phyloP scores from a whole-genome alignment of 2,888 invertebrate species.

The Amphipoea lucens region DNA sequence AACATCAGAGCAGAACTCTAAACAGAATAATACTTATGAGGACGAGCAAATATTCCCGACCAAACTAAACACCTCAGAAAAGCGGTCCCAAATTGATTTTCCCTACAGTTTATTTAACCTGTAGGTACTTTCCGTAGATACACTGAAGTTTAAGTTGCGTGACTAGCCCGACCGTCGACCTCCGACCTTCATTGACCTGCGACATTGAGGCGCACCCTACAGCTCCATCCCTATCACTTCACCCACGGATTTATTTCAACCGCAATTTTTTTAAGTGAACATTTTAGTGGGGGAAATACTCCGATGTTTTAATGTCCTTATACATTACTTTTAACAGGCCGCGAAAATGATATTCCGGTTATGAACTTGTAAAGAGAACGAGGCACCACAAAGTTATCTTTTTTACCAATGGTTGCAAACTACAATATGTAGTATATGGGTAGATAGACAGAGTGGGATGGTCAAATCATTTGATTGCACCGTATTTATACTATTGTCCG shows the following conservation, averaged over 20 bases:
- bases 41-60: constrained; percentile 22
- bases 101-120: constrained; percentile 58
- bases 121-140: constrained; percentile 61
- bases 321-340: not conserved
- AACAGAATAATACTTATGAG: constrained; percentile 39
- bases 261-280: constrained; percentile 49
- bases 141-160: constrained; percentile 77
- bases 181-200: constrained; percentile 80
- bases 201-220: constrained; percentile 77
- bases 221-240: constrained; percentile 70
- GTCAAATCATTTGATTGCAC: constrained; percentile 47
- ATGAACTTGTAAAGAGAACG: not conserved
- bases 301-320: constrained; percentile 29
- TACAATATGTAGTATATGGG: constrained; percentile 6
- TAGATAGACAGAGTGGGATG: constrained; percentile 21
- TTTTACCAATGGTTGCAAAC: constrained; percentile 16
- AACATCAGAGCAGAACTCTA: constrained; percentile 14
- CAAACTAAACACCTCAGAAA: constrained; percentile 44
- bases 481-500: constrained; percentile 41
- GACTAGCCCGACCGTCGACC: constrained; percentile 75
- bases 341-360: not conserved
- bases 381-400: not conserved
- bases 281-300: constrained; percentile 14
- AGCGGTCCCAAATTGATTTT: constrained; percentile 57
- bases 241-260: constrained; percentile 70